Conservation (phyloP, 2,888 invertebrate species). For the Acanthosepion pharaonis region DNA sequence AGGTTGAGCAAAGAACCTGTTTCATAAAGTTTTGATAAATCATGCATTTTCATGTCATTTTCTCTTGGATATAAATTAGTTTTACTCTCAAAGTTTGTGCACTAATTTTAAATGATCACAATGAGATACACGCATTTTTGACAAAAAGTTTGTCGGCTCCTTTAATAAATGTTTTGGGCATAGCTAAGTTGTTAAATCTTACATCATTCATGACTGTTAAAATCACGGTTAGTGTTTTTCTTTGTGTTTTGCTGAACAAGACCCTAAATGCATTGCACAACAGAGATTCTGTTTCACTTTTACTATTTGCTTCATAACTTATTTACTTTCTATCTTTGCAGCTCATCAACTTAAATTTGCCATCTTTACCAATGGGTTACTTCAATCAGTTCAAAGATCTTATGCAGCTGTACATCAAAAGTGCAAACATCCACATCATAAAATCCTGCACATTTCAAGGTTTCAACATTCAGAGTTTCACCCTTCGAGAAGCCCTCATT, state of each 20-base stretch:
- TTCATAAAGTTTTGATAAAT: too few relatives aligned
- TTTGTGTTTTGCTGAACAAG: not conserved
- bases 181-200: too few relatives aligned
- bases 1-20: too few relatives aligned
- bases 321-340: not conserved
- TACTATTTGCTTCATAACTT: not conserved
- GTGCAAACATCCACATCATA: not conserved
- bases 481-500: not conserved
- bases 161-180: too few relatives aligned
- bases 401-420: not conserved
- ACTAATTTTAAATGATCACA: too few relatives aligned
- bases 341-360: not conserved
- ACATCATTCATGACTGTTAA: too few relatives aligned
- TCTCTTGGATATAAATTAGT: too few relatives aligned
- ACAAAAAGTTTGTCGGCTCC: too few relatives aligned
- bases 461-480: not conserved
- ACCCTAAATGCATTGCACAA: not conserved
- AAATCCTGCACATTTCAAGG: not conserved
- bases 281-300: not conserved
- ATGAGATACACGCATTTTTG: too few relatives aligned
- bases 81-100: too few relatives aligned
- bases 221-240: not conserved
- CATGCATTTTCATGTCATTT: too few relatives aligned
- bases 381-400: not conserved
- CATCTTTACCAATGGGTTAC: not conserved